Evolutionary conservation across 2,797 vertebrate genomes (phyloP), one percentile per base, ranked within the genome.

Genomic region (Crenuchus spilurus): DNA sequence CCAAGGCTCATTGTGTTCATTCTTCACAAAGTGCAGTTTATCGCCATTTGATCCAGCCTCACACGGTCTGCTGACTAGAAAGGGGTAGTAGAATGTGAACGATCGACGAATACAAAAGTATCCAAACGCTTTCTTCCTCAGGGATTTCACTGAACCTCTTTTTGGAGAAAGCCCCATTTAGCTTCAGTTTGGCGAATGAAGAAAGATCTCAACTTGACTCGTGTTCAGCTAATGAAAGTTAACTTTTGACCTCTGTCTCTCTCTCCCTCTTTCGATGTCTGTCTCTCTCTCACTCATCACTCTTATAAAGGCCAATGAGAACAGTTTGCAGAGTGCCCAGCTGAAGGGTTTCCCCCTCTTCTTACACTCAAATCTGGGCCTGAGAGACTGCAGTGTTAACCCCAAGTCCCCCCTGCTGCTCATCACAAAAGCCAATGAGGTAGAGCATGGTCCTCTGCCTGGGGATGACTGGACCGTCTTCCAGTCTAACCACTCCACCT

Each of bases 381-480:
- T 99, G 83, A 97, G 97, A 86, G 98, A 99, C 93, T 98, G 97
- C 91, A 94, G 91, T 22, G 95, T 99, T 88, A 99, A 97, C 88
- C 92, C 96, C 81, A 98, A 98, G 86, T 98, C 98, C 0, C 97
- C 97, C 0, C 91, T 99, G 70, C 93, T 99, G 49, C 96, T 97
- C 6, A 97, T 98, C 89, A 99, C 97, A 0, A 94, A 95, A 41
- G 94, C 96, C 20, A 95, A 95, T 0, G 95, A 98, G 88, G 94
- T 96, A 37, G 93, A 84, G 63, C 77, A 63, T 6, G 97, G 97
- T 0, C 94, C 97, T 18, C 92, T 99, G 46, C 97, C 97, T 0
- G 97, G 97, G 0, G 97, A 99, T 18, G 96, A 99, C 88, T 99
- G 97, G 97, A 99, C 97, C 0, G 96, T 99, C 70, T 99, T 99